Conservation (phyloP, 2,888 invertebrate genomes). For the Oxytorus armatus region DNA sequence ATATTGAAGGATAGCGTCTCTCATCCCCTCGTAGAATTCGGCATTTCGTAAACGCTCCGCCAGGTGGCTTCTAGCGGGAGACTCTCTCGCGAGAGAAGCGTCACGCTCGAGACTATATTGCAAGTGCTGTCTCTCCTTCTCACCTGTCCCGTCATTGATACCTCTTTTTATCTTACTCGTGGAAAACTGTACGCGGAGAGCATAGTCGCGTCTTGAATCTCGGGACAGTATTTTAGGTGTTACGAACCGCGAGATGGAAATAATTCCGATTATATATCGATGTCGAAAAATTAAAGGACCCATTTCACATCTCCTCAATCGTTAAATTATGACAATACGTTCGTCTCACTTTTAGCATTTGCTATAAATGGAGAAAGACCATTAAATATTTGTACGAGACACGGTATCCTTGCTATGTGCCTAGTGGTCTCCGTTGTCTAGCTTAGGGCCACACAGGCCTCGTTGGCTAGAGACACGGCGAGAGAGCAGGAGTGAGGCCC, state of each 20-base stretch:
- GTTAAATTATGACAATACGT: not conserved
- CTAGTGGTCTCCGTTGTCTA: slow-evolving; percentile 55
- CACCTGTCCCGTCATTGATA: too few species aligned
- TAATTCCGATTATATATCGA: too few species aligned
- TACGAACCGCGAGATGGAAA: too few species aligned
- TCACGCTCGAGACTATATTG: not conserved
- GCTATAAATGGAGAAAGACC: not conserved
- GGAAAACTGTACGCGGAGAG: too few species aligned
- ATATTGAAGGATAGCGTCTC: too few species aligned
- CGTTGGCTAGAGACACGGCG: slow-evolving; percentile 42
- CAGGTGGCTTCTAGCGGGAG: not conserved
- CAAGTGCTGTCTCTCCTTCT: not conserved
- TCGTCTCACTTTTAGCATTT: slow-evolving; percentile 1
- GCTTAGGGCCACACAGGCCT: slow-evolving; percentile 61
- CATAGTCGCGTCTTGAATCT: too few species aligned
- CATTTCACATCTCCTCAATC: too few species aligned
- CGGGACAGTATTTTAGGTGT: too few species aligned
- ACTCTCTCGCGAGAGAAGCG: not conserved
- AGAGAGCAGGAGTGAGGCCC: slow-evolving; percentile 55
- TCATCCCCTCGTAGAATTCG: too few species aligned
- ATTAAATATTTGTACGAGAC: slow-evolving; percentile 13
- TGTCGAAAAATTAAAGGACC: too few species aligned
- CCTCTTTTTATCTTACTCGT: too few species aligned
- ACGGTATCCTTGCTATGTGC: slow-evolving; percentile 8
- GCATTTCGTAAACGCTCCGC: not conserved